A percentile compares a stretch with the other conserved stretches of the same genome.
Evolutionary conservation across 2,113 vertebrate genomes (phyloP).

Genomic region (Mesoclemmys tuberculata): DNA sequence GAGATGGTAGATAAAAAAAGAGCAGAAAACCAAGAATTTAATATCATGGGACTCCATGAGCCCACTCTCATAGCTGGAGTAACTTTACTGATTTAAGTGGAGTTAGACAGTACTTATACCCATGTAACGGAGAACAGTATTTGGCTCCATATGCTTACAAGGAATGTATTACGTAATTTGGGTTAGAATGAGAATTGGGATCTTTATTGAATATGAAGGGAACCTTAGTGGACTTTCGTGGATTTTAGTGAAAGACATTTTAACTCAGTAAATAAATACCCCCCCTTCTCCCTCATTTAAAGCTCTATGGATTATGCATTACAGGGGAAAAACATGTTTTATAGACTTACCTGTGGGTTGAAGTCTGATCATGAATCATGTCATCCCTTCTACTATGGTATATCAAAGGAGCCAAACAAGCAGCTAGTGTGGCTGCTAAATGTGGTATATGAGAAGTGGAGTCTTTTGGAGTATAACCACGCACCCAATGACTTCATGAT

Average conservation of each 20-base stretch:
- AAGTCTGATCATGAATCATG: neutral
- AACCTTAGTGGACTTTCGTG: neutral
- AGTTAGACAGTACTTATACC: neutral
- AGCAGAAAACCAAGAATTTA: neutral
- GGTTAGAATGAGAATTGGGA: neutral
- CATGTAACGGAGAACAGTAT: rapidly evolving
- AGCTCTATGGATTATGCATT: neutral
- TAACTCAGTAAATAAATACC: neutral
- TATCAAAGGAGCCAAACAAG: neutral
- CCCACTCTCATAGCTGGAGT: neutral
- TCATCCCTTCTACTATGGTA: neutral
- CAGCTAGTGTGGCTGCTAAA: neutral
- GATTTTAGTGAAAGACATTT: neutral
- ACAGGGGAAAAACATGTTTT: neutral
- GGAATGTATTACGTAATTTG: neutral
- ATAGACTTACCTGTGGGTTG: neutral
- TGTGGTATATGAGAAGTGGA: no score
- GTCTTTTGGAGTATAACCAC: neutral
- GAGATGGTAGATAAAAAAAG: neutral
- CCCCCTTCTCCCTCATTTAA: neutral
- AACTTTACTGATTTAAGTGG: neutral
- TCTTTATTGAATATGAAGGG: neutral
- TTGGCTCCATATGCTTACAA: neutral
- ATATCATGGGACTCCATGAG: neutral
- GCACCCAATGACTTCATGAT: neutral